A percentile compares a stretch with the other conserved stretches of the same genome.
phyloP scores from a whole-genome alignment of 1,140 invertebrate genomes.

The Magallana gigas region DNA sequence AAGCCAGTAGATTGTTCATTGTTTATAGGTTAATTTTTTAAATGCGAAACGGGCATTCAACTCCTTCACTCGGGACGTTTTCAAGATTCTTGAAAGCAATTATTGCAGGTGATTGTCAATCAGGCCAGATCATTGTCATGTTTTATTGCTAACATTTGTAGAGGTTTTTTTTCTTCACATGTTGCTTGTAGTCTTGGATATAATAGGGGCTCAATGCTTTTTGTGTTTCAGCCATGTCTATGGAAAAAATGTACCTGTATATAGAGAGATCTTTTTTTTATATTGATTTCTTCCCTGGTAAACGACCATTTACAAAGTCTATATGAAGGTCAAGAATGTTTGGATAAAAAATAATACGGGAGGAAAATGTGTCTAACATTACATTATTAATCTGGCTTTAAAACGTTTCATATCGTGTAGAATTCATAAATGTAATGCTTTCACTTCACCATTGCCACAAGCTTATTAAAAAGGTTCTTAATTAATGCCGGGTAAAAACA shows the following conservation, averaged over 20 bases:
- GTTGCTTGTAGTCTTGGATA: neutral
- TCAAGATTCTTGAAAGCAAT: neutral
- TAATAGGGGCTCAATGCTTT: neutral
- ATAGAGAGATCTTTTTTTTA: neutral
- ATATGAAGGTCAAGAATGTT: too few relatives aligned
- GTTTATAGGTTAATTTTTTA: neutral
- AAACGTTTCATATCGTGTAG: too few relatives aligned
- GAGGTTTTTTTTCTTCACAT: neutral
- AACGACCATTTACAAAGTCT: neutral
- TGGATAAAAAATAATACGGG: too few relatives aligned
- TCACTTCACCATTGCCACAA: neutral
- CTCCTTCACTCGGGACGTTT: neutral
- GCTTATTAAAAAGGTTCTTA: neutral
- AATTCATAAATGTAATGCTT: too few relatives aligned
- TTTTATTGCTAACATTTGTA: too few relatives aligned
- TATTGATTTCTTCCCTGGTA: neutral
- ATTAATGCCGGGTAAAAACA: neutral
- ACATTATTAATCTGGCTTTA: too few relatives aligned
- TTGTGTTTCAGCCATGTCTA: too few relatives aligned
- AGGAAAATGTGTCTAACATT: too few relatives aligned
- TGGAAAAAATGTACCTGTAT: neutral
- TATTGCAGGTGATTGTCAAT: neutral
- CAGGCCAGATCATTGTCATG: too few relatives aligned
- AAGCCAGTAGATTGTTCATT: too few relatives aligned
- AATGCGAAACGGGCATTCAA: conserved; percentile 17